Conservation (phyloP, 2,113 vertebrate genomes). For the Tor tambroides region DNA sequence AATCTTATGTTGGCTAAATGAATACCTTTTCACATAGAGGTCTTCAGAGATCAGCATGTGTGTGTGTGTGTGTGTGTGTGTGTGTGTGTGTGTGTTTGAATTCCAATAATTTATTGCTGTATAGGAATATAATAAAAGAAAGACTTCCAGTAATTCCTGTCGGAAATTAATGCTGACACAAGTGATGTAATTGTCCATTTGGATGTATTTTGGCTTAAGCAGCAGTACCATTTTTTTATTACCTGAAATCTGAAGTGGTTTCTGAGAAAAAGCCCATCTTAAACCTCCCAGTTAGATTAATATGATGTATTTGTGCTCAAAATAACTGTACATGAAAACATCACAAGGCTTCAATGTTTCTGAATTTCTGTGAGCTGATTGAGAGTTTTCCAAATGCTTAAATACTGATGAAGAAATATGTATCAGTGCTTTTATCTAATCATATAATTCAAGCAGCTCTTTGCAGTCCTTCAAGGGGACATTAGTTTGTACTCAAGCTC, state of each 20-base stretch:
- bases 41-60: not conserved
- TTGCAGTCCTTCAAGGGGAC: slow-evolving; percentile 4
- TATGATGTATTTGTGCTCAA: not conserved
- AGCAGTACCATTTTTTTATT: not conserved
- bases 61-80: not conserved
- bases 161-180: not conserved
- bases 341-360: not conserved
- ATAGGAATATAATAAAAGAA: too few species aligned
- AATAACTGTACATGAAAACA: not conserved
- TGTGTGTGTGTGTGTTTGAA: not conserved
- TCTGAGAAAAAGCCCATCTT: not conserved
- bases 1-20: not conserved
- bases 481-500: not conserved
- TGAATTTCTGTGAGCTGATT: not conserved
- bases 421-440: slow-evolving; percentile 4
- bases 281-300: not conserved
- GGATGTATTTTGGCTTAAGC: not conserved
- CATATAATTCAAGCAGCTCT: not conserved
- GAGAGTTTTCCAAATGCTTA: not conserved
- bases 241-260: not conserved
- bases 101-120: not conserved
- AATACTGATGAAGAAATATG: not conserved
- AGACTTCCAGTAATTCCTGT: not conserved
- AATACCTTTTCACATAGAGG: not conserved
- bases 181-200: not conserved